Evolutionary conservation across 2,113 vertebrate genomes (phyloP).

Genomic region (Barbus barbus): DNA sequence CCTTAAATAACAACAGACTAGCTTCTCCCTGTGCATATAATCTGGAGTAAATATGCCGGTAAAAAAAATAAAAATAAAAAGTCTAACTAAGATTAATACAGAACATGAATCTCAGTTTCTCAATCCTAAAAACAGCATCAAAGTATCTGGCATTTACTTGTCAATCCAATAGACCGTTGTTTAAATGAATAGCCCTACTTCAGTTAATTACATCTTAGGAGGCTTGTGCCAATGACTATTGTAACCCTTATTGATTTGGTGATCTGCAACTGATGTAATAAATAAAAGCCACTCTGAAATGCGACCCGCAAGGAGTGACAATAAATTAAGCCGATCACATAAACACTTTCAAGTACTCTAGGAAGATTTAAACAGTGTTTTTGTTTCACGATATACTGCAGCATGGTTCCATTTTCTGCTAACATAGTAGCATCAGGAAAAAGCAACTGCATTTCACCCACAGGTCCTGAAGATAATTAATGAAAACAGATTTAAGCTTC

Average conservation of each 20-base stretch:
- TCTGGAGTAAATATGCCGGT: background rate
- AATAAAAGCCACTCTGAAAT: constrained; percentile 17
- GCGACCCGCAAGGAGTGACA: background rate
- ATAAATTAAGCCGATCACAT: constrained; percentile 19
- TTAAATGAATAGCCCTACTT: constrained; percentile 43
- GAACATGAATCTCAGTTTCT: background rate
- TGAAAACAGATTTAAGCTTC: background rate
- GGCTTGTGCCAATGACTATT: constrained; percentile 30
- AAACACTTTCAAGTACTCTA: background rate
- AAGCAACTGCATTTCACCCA: background rate
- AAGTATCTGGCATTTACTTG: constrained; percentile 31
- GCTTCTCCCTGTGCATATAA: background rate
- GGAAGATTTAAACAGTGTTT: background rate
- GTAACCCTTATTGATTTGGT: constrained; percentile 17
- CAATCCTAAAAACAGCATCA: background rate
- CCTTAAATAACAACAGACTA: background rate
- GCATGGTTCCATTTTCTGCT: background rate
- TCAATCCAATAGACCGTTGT: constrained; percentile 20
- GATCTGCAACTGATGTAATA: constrained; percentile 26
- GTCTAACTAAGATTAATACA: background rate
- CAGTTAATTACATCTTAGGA: constrained; percentile 34
- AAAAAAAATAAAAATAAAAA: no score
- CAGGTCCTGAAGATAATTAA: background rate
- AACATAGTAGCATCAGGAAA: background rate
- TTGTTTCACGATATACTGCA: background rate